Evolutionary conservation across 2,888 invertebrate species (phyloP).

Genomic region (Carterocephalus palaemon): DNA sequence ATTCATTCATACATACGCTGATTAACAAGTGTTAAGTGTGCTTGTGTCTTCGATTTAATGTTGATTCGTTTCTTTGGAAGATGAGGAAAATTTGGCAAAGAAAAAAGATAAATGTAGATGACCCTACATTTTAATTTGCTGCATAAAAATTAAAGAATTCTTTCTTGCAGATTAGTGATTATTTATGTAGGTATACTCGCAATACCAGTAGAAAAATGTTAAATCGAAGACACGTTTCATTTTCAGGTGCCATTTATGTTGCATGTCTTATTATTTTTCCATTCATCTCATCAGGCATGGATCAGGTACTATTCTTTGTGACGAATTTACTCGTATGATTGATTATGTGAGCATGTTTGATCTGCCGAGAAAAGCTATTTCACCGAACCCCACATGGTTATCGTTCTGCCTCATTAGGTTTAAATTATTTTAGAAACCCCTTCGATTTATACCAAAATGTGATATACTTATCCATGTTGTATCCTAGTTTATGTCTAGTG

Average conservation of each 20-base stretch:
- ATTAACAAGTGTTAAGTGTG: conserved; percentile 66
- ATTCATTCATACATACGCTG: conserved; percentile 74
- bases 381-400: conserved; percentile 10
- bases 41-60: conserved; percentile 54
- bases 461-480: conserved; percentile 8
- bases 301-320: conserved; percentile 34
- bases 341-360: conserved; percentile 10
- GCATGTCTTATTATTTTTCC: conserved; percentile 63
- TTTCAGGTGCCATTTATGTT: conserved; percentile 57
- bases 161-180: no score
- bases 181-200: no score
- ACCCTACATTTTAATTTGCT: no score
- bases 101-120: no score
- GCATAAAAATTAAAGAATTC: no score
- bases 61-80: conserved; percentile 6
- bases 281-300: conserved; percentile 43
- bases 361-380: conserved; percentile 5
- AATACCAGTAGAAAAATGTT: conserved; percentile 34
- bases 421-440: conserved; percentile 9
- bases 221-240: conserved; percentile 52
- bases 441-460: conserved; percentile 13
- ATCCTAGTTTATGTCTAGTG: no score
- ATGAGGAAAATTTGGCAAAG: no score
- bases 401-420: conserved; percentile 17
- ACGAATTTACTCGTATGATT: conserved; percentile 15